Percentiles rank a stretch among this genome's conserved stretches.
These are phyloP conservation scores for Amphiprion ocellaris DNA, from an alignment of 2,113 vertebrate species.

Conservation along the genomic window DNA sequence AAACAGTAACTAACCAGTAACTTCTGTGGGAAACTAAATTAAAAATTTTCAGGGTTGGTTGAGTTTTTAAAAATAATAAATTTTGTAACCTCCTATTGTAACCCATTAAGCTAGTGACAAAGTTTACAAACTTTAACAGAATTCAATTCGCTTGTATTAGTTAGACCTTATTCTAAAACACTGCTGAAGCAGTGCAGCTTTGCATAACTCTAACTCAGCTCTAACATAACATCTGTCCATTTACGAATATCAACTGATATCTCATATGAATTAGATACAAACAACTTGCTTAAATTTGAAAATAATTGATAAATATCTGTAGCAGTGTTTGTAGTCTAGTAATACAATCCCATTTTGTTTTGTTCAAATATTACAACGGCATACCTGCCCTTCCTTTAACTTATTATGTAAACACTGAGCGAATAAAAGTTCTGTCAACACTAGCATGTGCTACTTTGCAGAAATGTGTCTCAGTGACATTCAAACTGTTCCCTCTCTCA, in stretches of 20 bases:
- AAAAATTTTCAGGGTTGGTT: background rate
- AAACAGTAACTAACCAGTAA: background rate
- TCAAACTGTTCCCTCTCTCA: conserved; percentile 15
- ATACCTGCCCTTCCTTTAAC: background rate
- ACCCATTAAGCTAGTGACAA: background rate
- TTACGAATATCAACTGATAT: background rate
- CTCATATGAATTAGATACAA: too few species aligned
- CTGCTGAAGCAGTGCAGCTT: background rate
- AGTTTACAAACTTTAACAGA: background rate
- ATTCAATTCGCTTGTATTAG: background rate
- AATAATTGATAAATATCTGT: background rate
- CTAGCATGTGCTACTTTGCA: conserved; percentile 35
- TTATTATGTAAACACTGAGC: conserved; percentile 7
- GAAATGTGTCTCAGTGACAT: conserved; percentile 28
- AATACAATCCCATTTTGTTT: background rate
- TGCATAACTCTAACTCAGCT: too few species aligned
- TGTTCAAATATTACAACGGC: background rate
- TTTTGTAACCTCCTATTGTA: background rate
- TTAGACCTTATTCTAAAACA: background rate
- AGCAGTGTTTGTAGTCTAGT: background rate
- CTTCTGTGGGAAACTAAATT: background rate
- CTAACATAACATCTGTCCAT: background rate
- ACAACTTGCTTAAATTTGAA: too few species aligned
- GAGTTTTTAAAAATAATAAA: background rate
- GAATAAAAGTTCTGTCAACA: conserved; percentile 36